Evolutionary conservation across 2,888 invertebrate species (phyloP), one percentile per base, ranked within the genome.

Genomic region (Bombylius discolor): DNA sequence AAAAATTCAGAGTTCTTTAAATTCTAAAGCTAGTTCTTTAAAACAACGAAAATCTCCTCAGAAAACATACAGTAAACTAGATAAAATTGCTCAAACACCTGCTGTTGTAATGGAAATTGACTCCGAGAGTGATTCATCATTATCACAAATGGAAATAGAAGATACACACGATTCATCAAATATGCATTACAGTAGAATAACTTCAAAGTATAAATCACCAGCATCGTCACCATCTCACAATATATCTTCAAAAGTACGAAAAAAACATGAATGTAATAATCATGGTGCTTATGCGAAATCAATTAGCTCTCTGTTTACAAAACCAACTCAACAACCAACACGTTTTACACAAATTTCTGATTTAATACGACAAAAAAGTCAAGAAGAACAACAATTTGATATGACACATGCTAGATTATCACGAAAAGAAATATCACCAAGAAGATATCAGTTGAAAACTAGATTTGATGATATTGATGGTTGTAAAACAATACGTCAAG

Each of bases 321-420:
- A 39, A 58, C 49, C 11, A 5, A 23, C 14, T 5, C 36, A 47
- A 14, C 0, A 31, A 11, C 46, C 57, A 14, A 64, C 63, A 39
- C 64, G 68, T 11, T 71, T 70, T 49, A 70, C 71, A 0, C 63
- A 66, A 59, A 68, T 71, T 39, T 65, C 67, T 0, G 70, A 70
- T 34, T 60, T 70, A 42, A 64, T 70, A 9, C 61, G 53, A 32
- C 61, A 53, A 45, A 56, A 52, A 47, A 49, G 52, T 33, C 45
- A 49, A 42, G 39, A 11, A 11, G 39, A 42, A 42, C 11, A 42
- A 5, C 39, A 42, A 42, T 23, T 23, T 23, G 23, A 23, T 23
- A 23, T 23, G 23, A 23, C 23, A 23, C 23, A 23, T 23, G 23
- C 23, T 23, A 23, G 23, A 23, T 11, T 42, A 4, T 4, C 9